Evolutionary conservation across 2,888 invertebrate species (phyloP), one percentile per base, ranked within the genome.

Genomic region (Venusia cambrica): DNA sequence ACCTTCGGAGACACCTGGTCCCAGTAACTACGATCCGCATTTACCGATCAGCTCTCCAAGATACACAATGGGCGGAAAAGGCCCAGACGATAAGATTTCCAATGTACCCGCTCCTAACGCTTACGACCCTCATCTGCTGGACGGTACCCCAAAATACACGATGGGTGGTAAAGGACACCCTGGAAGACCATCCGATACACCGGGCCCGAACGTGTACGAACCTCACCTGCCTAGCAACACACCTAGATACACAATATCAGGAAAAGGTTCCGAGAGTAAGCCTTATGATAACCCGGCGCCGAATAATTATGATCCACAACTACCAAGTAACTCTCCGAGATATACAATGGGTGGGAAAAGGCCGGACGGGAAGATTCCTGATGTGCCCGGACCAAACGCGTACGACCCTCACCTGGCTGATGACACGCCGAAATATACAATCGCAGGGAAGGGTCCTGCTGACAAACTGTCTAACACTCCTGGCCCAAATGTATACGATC

Each of bases 181-280:
- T 12, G 35, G 7, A 7, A 40, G 36, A 28, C 73, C 79, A 2
- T 87, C 67, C 21, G 84, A 88, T 24, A 88, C 87, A 3, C 87
- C 91, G 2, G 89, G 88, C 4, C 85, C 85, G 3, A 73, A 68
- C 45, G 49, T 45, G 7, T 91, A 91, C 57, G 67, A 75, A 34
- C 89, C 91, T 15, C 92, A 91, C 57, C 89, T 92, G 51, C 60
- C 66, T 10, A 81, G 88, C 51, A 59, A 61, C 15, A 44, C 90
- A 19, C 92, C 91, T 6, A 90, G 90, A 56, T 93, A 88, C 64
- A 90, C 91, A 27, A 90, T 93, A 61, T 90, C 90, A 48, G 85
- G 90, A 41, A 92, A 90, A 72, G 85, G 88, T 35, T 89, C 84
- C 2, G 38, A 48, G 5, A 45, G 30, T 4, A 81, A 75, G 35